Percentiles rank a stretch among this genome's conserved stretches.
phyloP scores from a whole-genome alignment of 2,888 invertebrate species.

The Ichneumoninae sp. region DNA sequence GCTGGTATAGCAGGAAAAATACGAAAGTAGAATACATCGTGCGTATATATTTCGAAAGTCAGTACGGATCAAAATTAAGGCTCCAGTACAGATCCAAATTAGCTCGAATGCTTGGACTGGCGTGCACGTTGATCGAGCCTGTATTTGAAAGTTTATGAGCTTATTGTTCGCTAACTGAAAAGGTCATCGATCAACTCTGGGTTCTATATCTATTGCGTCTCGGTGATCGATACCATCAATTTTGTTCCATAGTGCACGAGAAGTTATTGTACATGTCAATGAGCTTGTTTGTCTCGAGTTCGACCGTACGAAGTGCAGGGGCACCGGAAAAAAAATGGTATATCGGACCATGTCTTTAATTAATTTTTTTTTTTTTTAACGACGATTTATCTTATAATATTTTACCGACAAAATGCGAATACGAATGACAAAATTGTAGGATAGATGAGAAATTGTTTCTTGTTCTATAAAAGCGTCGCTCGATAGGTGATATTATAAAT shows the following conservation, averaged over 20 bases:
- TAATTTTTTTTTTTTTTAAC: not conserved
- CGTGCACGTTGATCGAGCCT: not conserved
- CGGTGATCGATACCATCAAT: not conserved
- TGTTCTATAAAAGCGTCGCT: not conserved
- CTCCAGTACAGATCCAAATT: not conserved
- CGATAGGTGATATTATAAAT: slow-evolving; percentile 2
- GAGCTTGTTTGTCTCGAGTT: not conserved
- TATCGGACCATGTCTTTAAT: not conserved
- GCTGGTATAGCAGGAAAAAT: not conserved
- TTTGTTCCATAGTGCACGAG: not conserved
- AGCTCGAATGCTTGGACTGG: not conserved
- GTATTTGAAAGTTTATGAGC: slow-evolving; percentile 6
- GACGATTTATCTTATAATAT: not conserved
- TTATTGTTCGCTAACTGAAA: not conserved
- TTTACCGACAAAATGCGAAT: not conserved
- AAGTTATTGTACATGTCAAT: not conserved
- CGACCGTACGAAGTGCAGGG: not conserved
- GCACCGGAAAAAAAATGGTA: not conserved
- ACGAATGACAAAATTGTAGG: not conserved
- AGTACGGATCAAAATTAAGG: not conserved
- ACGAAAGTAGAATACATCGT: not conserved
- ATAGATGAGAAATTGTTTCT: not conserved
- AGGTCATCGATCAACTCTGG: slow-evolving; percentile 4
- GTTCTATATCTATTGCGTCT: not conserved
- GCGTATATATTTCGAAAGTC: not conserved